Percentiles rank a stretch among this genome's conserved stretches.
Conservation (phyloP, 1,140 invertebrate genomes). For the Ganaspis sp. region DNA sequence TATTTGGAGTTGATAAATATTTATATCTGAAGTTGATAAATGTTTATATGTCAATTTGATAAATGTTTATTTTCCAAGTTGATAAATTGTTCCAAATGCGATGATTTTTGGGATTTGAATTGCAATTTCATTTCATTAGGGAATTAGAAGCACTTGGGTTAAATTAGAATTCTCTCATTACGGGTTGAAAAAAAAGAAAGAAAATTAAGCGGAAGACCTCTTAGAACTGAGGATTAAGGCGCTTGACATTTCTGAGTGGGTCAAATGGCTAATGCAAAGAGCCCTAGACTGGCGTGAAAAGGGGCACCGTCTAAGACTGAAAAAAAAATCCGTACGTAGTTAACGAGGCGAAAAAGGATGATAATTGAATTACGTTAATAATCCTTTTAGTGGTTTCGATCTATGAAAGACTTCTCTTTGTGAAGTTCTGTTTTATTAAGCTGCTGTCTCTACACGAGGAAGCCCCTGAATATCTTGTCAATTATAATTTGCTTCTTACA, state of each 20-base stretch:
- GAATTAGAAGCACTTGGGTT: too few relatives aligned
- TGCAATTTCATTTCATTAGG: too few relatives aligned
- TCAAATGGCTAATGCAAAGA: slow-evolving; percentile 22
- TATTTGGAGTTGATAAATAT: too few relatives aligned
- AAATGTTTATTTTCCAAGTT: too few relatives aligned
- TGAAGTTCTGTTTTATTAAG: slow-evolving; percentile 24
- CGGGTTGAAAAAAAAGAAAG: background rate
- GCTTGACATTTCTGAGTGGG: slow-evolving; percentile 29
- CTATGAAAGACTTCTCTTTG: slow-evolving; percentile 16
- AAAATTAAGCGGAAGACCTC: slow-evolving; percentile 1
- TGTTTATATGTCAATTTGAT: too few relatives aligned
- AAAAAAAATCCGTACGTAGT: slow-evolving; percentile 5
- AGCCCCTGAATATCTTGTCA: slow-evolving; percentile 24
- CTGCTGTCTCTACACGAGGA: slow-evolving; percentile 26
- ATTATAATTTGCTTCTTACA: slow-evolving; percentile 21
- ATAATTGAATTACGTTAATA: slow-evolving; percentile 30
- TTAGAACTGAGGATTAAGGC: slow-evolving; percentile 23
- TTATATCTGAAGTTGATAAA: too few relatives aligned
- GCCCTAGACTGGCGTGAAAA: slow-evolving; percentile 22
- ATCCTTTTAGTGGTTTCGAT: slow-evolving; percentile 31
- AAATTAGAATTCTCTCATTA: slow-evolving; percentile 15
- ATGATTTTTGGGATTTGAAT: too few relatives aligned
- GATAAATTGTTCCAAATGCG: too few relatives aligned
- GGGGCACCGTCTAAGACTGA: slow-evolving; percentile 1
- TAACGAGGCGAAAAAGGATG: slow-evolving; percentile 10